Base-by-base conservation (phyloP, 2,113 vertebrate genomes). In the Anarhynchus alexandrinus region DNA sequence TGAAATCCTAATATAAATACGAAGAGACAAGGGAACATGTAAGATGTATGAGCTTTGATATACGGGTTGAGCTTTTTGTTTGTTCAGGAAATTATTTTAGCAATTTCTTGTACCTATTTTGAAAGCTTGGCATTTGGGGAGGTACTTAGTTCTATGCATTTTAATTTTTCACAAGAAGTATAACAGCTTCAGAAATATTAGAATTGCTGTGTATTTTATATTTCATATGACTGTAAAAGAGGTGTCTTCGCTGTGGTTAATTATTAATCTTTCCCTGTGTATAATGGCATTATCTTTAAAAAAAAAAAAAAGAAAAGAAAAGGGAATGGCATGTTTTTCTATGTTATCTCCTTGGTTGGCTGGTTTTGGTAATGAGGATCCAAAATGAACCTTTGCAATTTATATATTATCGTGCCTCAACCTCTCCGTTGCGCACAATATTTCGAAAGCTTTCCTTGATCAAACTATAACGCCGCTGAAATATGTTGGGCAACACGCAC, bases 361-460 rank as follows among this genome's bases (percentile, higher is more conserved):
- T 97, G 82, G 17, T 91, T 96, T 97, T 85, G 80, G 84, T 97
- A 97, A 96, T 93, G 96, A 97, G 62, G 55, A 96, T 91, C 92
- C 69, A 96, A 88, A 95, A 97, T 69, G 77, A 97, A 95, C 94
- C 79, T 94, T 95, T 83, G 86, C 79, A 93, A 45, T 96, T 93
- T 88, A 9, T 69, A 58, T 30, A 17, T 67, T 79, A 59, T 72
- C 27, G 2, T 32, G 49, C 59, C 51, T 43, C 29, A 72, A 94
- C 82, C 73, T 43, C 58, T 20, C 2, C 12, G 0, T 30, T 21
- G 72, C 25, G 29, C 36, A 49, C 42, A 98, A 80, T 25, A 77
- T 93, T 97, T 82, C 3, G 0, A 77, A 88, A 96, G 57, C 93
- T 88, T 97, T 54, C 76, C 91, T 86, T 51, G 88, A 90, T 96